Evolutionary conservation across 2,113 vertebrate species (phyloP), one percentile per base, ranked within the genome.

Genomic region (Hippoglossus stenolepis): DNA sequence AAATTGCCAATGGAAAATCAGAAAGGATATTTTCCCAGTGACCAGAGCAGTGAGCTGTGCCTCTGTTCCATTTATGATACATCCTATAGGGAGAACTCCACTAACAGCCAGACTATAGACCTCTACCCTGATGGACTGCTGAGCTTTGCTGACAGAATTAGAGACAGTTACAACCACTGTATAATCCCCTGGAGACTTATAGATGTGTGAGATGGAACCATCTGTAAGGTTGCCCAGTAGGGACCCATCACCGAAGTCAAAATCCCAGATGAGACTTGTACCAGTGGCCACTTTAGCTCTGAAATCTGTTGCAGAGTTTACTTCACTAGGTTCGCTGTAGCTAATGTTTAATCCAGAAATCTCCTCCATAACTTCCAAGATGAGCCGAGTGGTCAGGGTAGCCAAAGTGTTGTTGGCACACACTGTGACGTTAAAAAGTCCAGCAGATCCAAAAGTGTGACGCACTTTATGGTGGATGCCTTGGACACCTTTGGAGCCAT

Each of bases 171-270:
- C 86, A 1, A 51, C 43, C 10, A 93, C 86, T 4, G 82, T 92
- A 65, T 94, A 95, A 47, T 88, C 93, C n/a, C 95, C 94, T 51
- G 86, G 72, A 8, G 68, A 84, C 24, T 64, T 73, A 43, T 94
- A 96, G 23, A 83, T 80, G 38, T 95, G 90, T n/a, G 86, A 91
- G 35, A 89, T 49, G 0, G 74, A 89, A 24, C 80, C 78, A 20
- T 85, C 51, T n/a, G 76, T 80, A 14, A 87, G 74, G 51, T 92
- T 91, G 68, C 56, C 64, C 63, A 83, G 79, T 17, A 74, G 3
- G 1, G 70, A 87, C 15, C 93, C 94, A 81, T 96, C 94, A 21
- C 94, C 95, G 87, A 95, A 94, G 59, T 94, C 82, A 87, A 93
- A 96, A 31, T 84, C 85, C 95, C 95, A 95, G 5, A 51, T 51